These are phyloP conservation scores for Synanthedon formicaeformis DNA, from an alignment of 2,888 invertebrate genomes.

Conservation along the genomic window DNA sequence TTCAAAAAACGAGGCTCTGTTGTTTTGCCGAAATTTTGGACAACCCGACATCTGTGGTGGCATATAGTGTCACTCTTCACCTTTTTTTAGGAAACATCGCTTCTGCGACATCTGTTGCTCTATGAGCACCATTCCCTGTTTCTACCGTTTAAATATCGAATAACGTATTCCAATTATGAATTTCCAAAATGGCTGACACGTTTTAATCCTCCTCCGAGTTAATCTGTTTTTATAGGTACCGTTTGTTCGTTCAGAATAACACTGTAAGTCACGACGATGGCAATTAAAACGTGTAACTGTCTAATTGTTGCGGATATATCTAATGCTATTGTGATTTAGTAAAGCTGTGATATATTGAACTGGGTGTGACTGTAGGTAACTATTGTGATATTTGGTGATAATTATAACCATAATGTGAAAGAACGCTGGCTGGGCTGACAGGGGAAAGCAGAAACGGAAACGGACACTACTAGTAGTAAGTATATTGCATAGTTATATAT, in stretches of 20 bases:
- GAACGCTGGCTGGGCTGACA: conserved; percentile 15
- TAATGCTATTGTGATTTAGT: conserved; percentile 50
- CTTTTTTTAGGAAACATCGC: background rate
- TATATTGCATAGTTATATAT: background rate
- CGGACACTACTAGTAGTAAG: background rate
- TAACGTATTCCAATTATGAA: too few species aligned
- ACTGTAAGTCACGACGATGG: conserved; percentile 22
- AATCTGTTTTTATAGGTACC: too few species aligned
- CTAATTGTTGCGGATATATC: conserved; percentile 5
- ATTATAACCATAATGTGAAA: conserved; percentile 13
- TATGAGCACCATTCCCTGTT: too few species aligned
- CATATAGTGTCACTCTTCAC: conserved; percentile 6
- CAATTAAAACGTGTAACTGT: conserved; percentile 13
- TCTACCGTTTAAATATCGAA: too few species aligned
- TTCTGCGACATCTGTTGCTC: background rate
- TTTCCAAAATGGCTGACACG: too few species aligned
- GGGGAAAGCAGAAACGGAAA: conserved; percentile 14
- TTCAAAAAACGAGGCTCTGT: conserved; percentile 55
- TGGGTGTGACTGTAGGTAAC: conserved; percentile 66
- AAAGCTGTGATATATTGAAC: conserved; percentile 66
- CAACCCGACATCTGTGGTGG: conserved; percentile 37
- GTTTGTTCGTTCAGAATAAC: conserved; percentile 6
- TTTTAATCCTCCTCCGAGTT: too few species aligned
- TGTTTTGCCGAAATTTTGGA: conserved; percentile 51
- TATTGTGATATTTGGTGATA: conserved; percentile 69